Evolutionary conservation across 2,888 invertebrate species (phyloP).

Genomic region (Apodemia zela): DNA sequence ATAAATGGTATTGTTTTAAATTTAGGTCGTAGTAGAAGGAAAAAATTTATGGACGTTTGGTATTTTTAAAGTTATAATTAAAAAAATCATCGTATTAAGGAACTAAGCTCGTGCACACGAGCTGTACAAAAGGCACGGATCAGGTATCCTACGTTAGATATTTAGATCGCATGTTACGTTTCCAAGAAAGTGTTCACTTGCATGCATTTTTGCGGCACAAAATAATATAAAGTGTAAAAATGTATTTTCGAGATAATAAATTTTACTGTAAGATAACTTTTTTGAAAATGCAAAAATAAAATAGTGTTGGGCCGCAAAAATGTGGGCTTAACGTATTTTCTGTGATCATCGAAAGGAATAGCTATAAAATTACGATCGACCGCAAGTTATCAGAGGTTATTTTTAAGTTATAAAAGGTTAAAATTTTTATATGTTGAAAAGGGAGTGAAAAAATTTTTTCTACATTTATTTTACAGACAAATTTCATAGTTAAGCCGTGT

Average conservation of each 20-base stretch:
- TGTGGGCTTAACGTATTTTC: conserved; percentile 49
- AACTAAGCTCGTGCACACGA: conserved; percentile 54
- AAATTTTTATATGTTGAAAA: conserved; percentile 21
- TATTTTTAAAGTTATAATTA: conserved; percentile 76
- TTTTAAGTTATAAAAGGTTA: conserved; percentile 67
- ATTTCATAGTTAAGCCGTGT: conserved; percentile 75
- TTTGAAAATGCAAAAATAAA: conserved; percentile 46
- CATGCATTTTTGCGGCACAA: conserved; percentile 42
- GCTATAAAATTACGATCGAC: conserved; percentile 14
- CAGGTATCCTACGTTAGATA: conserved; percentile 75
- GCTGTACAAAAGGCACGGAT: conserved; percentile 78
- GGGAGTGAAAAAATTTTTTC: conserved; percentile 56
- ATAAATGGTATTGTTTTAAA: conserved; percentile 79
- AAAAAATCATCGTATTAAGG: conserved; percentile 66
- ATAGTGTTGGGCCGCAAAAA: conserved; percentile 43
- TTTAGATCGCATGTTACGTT: conserved; percentile 75
- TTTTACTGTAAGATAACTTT: conserved; percentile 46
- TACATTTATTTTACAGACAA: conserved; percentile 68
- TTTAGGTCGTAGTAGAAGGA: conserved; percentile 78
- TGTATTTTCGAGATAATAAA: conserved; percentile 59
- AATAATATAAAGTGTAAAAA: conserved; percentile 42
- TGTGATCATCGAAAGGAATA: conserved; percentile 65
- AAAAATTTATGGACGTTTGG: conserved; percentile 79
- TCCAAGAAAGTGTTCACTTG: conserved; percentile 75
- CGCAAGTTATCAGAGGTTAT: conserved; percentile 62